Conservation (phyloP, 2,888 invertebrate species). For the Synanthedon myopaeformis region DNA sequence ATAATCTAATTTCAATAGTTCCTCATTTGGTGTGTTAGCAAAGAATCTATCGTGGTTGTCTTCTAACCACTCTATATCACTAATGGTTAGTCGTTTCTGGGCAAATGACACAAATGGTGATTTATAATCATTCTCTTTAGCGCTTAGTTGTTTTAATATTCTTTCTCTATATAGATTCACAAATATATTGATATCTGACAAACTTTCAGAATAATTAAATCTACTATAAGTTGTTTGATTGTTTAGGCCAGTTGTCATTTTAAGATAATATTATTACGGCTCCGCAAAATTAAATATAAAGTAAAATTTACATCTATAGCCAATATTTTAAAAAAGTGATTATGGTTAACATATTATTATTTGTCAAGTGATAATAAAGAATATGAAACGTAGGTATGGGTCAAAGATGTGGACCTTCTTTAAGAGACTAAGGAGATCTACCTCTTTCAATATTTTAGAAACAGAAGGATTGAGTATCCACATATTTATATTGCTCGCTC, state of each 20-base stretch:
- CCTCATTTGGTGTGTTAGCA: constrained; percentile 33
- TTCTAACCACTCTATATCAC: constrained; percentile 28
- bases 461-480: too few relatives aligned
- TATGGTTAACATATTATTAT: too few relatives aligned
- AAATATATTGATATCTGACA: constrained; percentile 40
- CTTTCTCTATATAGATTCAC: constrained; percentile 35
- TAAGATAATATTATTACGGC: background rate
- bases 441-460: too few relatives aligned
- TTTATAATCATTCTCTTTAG: constrained; percentile 15
- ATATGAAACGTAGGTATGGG: too few relatives aligned
- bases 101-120: constrained; percentile 36
- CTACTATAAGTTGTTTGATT: constrained; percentile 28
- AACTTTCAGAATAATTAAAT: constrained; percentile 26
- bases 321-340: too few relatives aligned
- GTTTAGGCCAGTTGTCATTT: constrained; percentile 19
- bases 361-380: too few relatives aligned
- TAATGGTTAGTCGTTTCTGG: constrained; percentile 18
- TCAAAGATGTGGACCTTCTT: too few relatives aligned
- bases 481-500: too few relatives aligned
- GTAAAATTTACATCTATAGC: too few relatives aligned
- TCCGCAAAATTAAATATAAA: too few relatives aligned
- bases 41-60: constrained; percentile 41
- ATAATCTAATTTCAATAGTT: constrained; percentile 23
- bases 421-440: too few relatives aligned
- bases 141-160: constrained; percentile 24